Evolutionary conservation across 2,888 invertebrate species (phyloP), one percentile per base, ranked within the genome.

Genomic region (Druceiella hillmani): DNA sequence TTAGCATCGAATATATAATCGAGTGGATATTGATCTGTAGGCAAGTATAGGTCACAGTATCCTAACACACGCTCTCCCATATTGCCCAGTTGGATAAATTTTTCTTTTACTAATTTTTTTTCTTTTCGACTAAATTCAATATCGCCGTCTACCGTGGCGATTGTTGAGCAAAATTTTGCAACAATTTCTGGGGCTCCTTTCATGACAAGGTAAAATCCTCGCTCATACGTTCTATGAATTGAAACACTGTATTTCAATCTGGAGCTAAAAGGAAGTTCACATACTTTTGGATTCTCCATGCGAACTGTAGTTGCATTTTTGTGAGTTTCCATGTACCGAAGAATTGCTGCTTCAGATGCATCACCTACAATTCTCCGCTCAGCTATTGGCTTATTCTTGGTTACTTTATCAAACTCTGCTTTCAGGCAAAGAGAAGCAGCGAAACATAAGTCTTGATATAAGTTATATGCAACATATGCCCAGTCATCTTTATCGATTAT

Each of bases 61-160:
- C 87, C 87, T 32, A 90, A 69, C 2, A 92, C 89, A 40, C 91
- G 75, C 60, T 92, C 91, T 15, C 92, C 92, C 60, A 87, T 78
- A 48, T 85, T 84, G 37, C 89, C 91, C 38, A 93, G 61, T 57
- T 84, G 85, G 36, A 81, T 73, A 56, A 90, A 87, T 35, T 81
- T 76, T 31, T 72, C 66, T 53, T 79, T 77, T 14, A 83, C 65
- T 33, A 73, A 66, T 36, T 72, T 66, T 48, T 74, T 74, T 49
- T 74, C 58, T 10, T 59, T 57, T 1, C 57, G 50, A 2, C 63
- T 69, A 28, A 87, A 56, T 1, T 52, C 37, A 36, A 52, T 61
- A 10, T 74, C 74, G 4, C 74, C 71, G n/a, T 75, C 75, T 41
- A 75, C 73, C 7, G 77, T 59, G 30, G 74, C 63, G 3, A 79